Evolutionary conservation across 2,113 vertebrate genomes (phyloP), one percentile per base, ranked within the genome.

Genomic region (Melospiza georgiana): DNA sequence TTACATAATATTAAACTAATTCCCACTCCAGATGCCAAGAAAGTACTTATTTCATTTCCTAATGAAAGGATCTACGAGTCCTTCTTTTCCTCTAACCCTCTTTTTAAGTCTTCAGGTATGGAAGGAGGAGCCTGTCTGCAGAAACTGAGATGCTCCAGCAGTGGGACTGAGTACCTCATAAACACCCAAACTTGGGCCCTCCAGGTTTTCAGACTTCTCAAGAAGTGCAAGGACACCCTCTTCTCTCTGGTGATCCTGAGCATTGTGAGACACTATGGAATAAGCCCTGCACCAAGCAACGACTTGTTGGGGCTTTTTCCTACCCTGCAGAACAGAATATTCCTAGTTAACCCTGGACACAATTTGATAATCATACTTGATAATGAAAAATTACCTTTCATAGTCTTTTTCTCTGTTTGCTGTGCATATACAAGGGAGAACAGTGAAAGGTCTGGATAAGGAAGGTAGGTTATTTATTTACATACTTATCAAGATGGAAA

Each of bases 231-330:
- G 27, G 19, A 58, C 15, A 48, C 2, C 4, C 10, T 30, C 19
- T 30, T 66, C 19, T 72, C 58, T 73, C 39, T 30, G 12, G 48
- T 59, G 69, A 31, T 43, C 11, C 24, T 81, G 37, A 68, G 8
- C 4, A 28, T 35, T n/a, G 9, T 46, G 31, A 87, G 19, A 52
- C 0, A 37, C 24, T 25, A 4, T 17, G 28, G 35, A 84, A 61
- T 31, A 80, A 89, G 58, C 4, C 7, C 15, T n/a, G 5, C 28
- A 52, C 18, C 48, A 22, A 83, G 54, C 6, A 82, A 61, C 25
- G 21, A 28, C 3, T 33, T 62, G 3, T 9, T 46, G 20, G 4
- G 3, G 0, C 0, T 37, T 67, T 17, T 63, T 48, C 12, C 37
- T 30, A 5, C 17, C 39, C 33, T 52, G 30, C 25, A 73, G 52